Base-by-base conservation (phyloP, 2,113 vertebrate species). In the Microtus richardsoni region DNA sequence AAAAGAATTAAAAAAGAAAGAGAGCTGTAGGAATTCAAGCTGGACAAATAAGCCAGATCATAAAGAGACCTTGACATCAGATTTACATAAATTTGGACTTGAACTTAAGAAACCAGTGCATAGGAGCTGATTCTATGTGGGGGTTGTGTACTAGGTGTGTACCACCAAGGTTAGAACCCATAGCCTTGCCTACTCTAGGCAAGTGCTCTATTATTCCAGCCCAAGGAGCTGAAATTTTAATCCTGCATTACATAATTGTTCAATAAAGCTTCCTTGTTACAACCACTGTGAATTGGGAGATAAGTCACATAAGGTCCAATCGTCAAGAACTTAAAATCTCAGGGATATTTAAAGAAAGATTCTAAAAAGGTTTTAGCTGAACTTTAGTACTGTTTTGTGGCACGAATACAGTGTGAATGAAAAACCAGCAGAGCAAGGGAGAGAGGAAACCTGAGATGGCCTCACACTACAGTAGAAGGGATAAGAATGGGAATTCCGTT, bases 31-130 rank as follows among this genome's bases (percentile, higher is more conserved):
- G n/a, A 77, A 89, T 54, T 83, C 28, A 95, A 11, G 12, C 10
- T 96, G 66, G 44, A 88, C 92, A 94, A 94, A 88, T 75, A 85
- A 96, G 22, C 13, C 60, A 95, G 47, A 87, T 79, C 33, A 93
- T 75, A 49, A 96, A 92, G 36, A 91, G 24, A 82, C 21, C 36
- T 88, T 21, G 86, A 94, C 4, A 93, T 4, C 12, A 96, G 54
- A 74, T 33, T 94, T 75, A 49, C 89, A 89, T 49, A 21, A 75
- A 88, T 95, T 64, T 93, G 22, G 7, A 66, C 71, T 96, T 95
- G 74, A 93, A 90, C 11, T 54, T 93, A 92, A 92, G 74, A 91
- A 92, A 33, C 28, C 80, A 93, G 62, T 54, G 30, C 52, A 7
- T 13, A 91, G 30, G 17, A 93, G 7, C 5, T 73, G 62, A 33